phyloP scores from a whole-genome alignment of 2,888 invertebrate genomes.

The Lucinisca nassula region DNA sequence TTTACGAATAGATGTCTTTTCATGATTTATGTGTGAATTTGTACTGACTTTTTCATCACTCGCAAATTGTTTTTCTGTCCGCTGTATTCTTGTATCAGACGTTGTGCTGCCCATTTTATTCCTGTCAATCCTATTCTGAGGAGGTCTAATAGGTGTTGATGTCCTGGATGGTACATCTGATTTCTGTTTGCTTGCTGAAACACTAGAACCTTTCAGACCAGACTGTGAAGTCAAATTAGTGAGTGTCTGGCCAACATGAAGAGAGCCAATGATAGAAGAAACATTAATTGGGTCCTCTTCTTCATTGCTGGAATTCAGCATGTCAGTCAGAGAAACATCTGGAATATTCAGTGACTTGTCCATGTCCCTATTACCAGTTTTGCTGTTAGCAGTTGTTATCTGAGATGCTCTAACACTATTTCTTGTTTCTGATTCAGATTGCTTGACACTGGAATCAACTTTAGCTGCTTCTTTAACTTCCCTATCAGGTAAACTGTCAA shows the following conservation, averaged over 20 bases:
- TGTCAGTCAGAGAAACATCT: constrained; percentile 68
- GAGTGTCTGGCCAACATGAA: constrained; percentile 10
- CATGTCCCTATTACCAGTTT: neutral
- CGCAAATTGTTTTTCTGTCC: neutral
- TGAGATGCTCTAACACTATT: neutral
- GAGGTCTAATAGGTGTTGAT: constrained; percentile 27
- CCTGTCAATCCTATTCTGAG: neutral
- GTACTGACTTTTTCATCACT: neutral
- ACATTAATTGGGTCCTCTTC: constrained; percentile 26
- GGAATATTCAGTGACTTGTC: neutral
- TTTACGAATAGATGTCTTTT: constrained; percentile 43
- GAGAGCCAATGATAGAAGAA: constrained; percentile 21
- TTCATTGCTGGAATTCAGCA: constrained; percentile 69
- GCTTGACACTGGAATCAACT: neutral
- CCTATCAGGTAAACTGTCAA: neutral
- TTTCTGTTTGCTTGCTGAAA: neutral
- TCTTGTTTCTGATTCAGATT: neutral
- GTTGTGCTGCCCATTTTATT: neutral
- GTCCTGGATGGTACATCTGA: constrained; percentile 10
- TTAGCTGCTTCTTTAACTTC: neutral
- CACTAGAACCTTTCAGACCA: neutral
- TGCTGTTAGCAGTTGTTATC: neutral
- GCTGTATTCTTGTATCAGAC: neutral
- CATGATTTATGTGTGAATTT: neutral
- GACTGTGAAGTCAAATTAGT: neutral